Conservation (phyloP, 2,888 invertebrate genomes). For the Plutella xylostella region DNA sequence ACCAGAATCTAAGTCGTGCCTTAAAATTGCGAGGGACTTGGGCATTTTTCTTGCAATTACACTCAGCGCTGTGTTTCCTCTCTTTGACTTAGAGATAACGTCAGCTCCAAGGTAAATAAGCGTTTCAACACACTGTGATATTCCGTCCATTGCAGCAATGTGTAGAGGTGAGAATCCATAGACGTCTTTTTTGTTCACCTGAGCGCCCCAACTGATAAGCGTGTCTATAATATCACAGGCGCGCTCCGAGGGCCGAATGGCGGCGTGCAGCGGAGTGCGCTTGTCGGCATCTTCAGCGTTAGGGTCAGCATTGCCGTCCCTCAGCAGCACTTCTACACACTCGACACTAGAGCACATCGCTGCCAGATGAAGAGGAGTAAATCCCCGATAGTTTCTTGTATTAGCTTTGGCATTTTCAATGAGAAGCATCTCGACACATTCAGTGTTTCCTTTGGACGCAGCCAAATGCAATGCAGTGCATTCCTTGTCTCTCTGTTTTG, state of each 20-base stretch:
- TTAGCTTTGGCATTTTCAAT: slow-evolving; percentile 83
- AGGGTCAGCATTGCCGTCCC: slow-evolving; percentile 81
- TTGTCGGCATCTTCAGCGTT: slow-evolving; percentile 85
- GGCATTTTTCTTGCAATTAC: slow-evolving; percentile 89
- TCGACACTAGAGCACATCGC: slow-evolving; percentile 83
- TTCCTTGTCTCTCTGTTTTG: slow-evolving; percentile 78
- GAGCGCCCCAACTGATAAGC: slow-evolving; percentile 82
- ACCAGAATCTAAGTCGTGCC: slow-evolving; percentile 82
- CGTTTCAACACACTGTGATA: slow-evolving; percentile 86
- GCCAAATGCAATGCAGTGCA: slow-evolving; percentile 87
- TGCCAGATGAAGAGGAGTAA: slow-evolving; percentile 89
- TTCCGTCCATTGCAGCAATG: slow-evolving; percentile 85
- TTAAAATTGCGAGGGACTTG: slow-evolving; percentile 82
- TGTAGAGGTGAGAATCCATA: slow-evolving; percentile 89
- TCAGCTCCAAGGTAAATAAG: slow-evolving; percentile 87
- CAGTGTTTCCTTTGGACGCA: slow-evolving; percentile 86
- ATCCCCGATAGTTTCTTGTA: slow-evolving; percentile 80
- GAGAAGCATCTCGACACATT: slow-evolving; percentile 82
- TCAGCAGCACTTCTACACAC: slow-evolving; percentile 80
- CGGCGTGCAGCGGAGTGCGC: slow-evolving; percentile 84
- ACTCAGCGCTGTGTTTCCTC: slow-evolving; percentile 85
- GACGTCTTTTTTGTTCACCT: slow-evolving; percentile 85
- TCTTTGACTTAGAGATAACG: slow-evolving; percentile 87
- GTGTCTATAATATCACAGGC: slow-evolving; percentile 84
- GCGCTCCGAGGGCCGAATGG: slow-evolving; percentile 80